Percentiles rank a stretch among this genome's conserved stretches.
phyloP scores from a whole-genome alignment of 2,797 vertebrate genomes.

The Melanotaenia pygmaea region DNA sequence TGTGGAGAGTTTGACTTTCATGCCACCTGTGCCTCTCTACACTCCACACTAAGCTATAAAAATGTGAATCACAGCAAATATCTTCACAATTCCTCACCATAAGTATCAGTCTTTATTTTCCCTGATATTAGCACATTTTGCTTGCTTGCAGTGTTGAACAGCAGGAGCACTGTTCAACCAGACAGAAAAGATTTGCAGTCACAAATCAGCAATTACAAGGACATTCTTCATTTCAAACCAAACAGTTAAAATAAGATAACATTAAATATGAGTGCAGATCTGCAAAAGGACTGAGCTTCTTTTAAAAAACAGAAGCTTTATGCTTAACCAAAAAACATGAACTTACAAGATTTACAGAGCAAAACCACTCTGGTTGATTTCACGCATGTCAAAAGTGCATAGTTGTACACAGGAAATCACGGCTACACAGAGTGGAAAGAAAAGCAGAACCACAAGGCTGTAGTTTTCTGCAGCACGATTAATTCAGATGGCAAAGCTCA shows the following conservation, averaged over 20 bases:
- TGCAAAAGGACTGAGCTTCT: background rate
- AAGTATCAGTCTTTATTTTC: background rate
- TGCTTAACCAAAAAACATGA: background rate
- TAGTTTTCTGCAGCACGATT: background rate
- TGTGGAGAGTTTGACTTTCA: background rate
- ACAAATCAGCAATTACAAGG: background rate
- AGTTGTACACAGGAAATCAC: background rate
- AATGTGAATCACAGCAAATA: background rate
- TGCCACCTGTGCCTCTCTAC: background rate
- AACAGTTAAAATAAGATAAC: background rate
- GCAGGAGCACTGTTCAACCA: background rate
- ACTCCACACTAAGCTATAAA: background rate
- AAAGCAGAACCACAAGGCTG: background rate
- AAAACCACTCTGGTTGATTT: background rate
- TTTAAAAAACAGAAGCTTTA: background rate
- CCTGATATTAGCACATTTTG: background rate
- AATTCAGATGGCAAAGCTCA: background rate
- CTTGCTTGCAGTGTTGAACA: background rate
- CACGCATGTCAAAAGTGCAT: background rate
- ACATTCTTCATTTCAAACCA: background rate
- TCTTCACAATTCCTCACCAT: no score
- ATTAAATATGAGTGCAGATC: no score
- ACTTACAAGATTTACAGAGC: background rate
- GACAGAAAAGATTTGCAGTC: background rate
- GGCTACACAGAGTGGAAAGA: background rate